Conservation (phyloP, 2,888 invertebrate genomes). For the Lordiphosa fenestrarum region DNA sequence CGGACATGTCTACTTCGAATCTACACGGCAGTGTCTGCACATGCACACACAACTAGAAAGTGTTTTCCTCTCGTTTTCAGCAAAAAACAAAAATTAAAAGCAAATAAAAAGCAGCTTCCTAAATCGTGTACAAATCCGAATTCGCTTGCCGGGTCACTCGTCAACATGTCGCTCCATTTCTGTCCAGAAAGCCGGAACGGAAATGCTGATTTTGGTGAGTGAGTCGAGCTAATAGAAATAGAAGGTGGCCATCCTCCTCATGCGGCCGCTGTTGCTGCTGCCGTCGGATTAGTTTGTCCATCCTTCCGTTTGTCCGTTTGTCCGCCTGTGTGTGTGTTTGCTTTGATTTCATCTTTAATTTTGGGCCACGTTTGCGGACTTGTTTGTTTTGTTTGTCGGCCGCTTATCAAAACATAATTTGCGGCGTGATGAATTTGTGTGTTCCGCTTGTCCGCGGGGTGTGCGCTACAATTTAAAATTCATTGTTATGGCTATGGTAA, state of each 20-base stretch:
- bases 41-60: no score
- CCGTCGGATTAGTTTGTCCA: conserved; percentile 39
- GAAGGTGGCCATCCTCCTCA: conserved; percentile 10
- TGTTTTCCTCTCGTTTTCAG: neutral
- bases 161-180: conserved; percentile 12
- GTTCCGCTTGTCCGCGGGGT: conserved; percentile 30
- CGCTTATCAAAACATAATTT: conserved; percentile 58
- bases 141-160: conserved; percentile 29
- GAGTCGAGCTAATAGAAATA: conserved; percentile 3
- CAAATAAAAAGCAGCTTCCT: conserved; percentile 25
- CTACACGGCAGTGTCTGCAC: no score
- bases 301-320: conserved; percentile 16
- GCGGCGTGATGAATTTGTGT: conserved; percentile 41
- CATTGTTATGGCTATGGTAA: conserved; percentile 47
- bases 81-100: conserved; percentile 16
- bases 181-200: conserved; percentile 32
- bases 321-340: conserved; percentile 33
- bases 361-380: conserved; percentile 14
- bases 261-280: conserved; percentile 24
- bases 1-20: no score
- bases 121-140: conserved; percentile 36
- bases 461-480: conserved; percentile 39
- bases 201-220: conserved; percentile 10
- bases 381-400: conserved; percentile 14
- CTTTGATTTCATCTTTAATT: conserved; percentile 56